Conservation (phyloP, 2,888 invertebrate species). For the Epinotia brunnichana region DNA sequence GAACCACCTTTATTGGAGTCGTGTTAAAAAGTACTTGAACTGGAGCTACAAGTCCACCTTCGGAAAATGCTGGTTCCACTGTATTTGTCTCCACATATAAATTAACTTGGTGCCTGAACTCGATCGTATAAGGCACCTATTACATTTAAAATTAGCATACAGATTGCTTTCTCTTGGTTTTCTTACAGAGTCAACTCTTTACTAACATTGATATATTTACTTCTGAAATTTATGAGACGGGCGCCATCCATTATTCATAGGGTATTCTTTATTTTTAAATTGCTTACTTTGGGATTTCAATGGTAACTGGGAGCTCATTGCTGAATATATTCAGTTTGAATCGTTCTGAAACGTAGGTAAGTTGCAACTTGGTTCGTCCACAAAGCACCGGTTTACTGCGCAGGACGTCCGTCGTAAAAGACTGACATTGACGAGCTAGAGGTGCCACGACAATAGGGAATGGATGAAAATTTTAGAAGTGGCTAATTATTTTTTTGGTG, state of each 20-base stretch:
- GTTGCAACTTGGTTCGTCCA: too few relatives aligned
- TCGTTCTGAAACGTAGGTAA: too few relatives aligned
- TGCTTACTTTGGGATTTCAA: neutral
- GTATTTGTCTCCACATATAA: conserved; percentile 25
- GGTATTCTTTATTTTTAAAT: neutral
- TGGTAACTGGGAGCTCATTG: neutral
- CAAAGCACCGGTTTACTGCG: too few relatives aligned
- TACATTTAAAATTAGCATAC: conserved; percentile 69
- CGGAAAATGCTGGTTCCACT: conserved; percentile 1
- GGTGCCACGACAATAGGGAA: too few relatives aligned
- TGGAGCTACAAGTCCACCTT: too few relatives aligned
- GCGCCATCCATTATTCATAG: neutral
- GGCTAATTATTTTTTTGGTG: too few relatives aligned
- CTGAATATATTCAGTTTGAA: too few relatives aligned
- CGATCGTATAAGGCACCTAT: conserved; percentile 52
- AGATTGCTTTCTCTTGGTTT: conserved; percentile 56
- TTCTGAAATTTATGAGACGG: conserved; percentile 17
- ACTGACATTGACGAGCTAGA: too few relatives aligned
- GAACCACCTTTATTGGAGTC: too few relatives aligned
- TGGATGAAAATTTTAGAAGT: too few relatives aligned
- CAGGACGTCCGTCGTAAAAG: too few relatives aligned
- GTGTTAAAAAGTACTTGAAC: too few relatives aligned
- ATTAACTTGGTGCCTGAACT: conserved; percentile 39
- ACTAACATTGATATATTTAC: conserved; percentile 34
- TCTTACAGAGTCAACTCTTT: conserved; percentile 34